Evolutionary conservation across 2,113 vertebrate genomes (phyloP).

Genomic region (Odocoileus hemionus): DNA sequence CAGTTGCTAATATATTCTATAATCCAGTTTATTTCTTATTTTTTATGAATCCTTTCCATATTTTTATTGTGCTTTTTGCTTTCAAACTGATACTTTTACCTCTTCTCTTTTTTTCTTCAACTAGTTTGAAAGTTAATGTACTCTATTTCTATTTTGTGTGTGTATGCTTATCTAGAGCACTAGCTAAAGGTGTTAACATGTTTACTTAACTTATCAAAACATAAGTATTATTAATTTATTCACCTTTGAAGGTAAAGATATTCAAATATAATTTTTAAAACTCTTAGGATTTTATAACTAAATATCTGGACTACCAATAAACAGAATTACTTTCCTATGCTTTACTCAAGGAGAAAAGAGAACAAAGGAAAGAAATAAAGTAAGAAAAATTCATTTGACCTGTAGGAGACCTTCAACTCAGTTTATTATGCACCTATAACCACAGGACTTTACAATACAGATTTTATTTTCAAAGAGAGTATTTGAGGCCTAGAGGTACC

Average conservation of each 20-base stretch:
- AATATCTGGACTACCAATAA: constrained; percentile 13
- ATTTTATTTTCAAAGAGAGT: neutral
- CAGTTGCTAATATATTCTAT: neutral
- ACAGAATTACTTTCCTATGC: neutral
- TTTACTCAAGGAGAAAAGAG: neutral
- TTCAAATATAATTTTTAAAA: neutral
- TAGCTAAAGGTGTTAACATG: neutral
- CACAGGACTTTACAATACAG: neutral
- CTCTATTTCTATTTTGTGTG: neutral
- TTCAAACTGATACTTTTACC: neutral
- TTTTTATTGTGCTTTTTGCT: neutral
- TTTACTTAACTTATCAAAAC: neutral
- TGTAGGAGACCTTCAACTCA: neutral
- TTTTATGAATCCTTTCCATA: neutral
- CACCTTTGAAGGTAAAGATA: neutral
- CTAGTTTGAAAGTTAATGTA: neutral
- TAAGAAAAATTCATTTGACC: neutral
- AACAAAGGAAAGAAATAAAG: neutral
- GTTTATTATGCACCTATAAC: neutral
- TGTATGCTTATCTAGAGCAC: neutral
- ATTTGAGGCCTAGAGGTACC: neutral
- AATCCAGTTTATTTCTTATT: neutral
- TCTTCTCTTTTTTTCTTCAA: neutral
- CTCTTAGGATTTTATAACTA: neutral
- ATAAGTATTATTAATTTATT: neutral